Conservation (phyloP, 1,140 invertebrate species). For the Nomia melanderi region DNA sequence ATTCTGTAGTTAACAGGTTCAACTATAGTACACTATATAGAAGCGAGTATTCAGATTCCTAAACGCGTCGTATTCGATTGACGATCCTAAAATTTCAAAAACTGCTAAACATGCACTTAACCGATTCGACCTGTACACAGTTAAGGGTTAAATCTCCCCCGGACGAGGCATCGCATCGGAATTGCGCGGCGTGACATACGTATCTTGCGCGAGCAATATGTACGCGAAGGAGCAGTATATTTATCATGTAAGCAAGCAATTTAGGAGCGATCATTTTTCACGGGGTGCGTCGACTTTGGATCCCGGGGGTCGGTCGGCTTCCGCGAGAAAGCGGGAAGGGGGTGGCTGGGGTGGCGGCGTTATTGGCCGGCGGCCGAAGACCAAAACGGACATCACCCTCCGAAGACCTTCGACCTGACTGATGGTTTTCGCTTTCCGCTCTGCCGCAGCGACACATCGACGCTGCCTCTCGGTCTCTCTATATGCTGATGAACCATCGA, state of each 20-base stretch:
- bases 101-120: no score
- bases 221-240: slow-evolving; percentile 71
- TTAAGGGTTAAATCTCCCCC: slow-evolving; percentile 14
- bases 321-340: not conserved
- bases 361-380: slow-evolving; percentile 78
- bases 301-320: slow-evolving; percentile 58
- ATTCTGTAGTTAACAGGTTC: no score
- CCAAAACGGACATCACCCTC: slow-evolving; percentile 78
- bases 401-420: slow-evolving; percentile 74
- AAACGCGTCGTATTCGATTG: no score
- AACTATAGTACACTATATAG: no score
- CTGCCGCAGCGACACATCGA: slow-evolving; percentile 24
- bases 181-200: slow-evolving; percentile 24
- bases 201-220: slow-evolving; percentile 55
- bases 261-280: slow-evolving; percentile 81
- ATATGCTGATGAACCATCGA: slow-evolving; percentile 76
- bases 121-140: no score
- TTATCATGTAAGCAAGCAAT: slow-evolving; percentile 82
- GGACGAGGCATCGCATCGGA: not conserved
- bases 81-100: no score
- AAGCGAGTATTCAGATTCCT: no score
- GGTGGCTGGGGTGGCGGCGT: slow-evolving; percentile 58
- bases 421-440: slow-evolving; percentile 72
- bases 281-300: slow-evolving; percentile 73
- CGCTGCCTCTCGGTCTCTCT: slow-evolving; percentile 50